phyloP scores from a whole-genome alignment of 2,888 invertebrate genomes.

The Melinopterus prodromus region DNA sequence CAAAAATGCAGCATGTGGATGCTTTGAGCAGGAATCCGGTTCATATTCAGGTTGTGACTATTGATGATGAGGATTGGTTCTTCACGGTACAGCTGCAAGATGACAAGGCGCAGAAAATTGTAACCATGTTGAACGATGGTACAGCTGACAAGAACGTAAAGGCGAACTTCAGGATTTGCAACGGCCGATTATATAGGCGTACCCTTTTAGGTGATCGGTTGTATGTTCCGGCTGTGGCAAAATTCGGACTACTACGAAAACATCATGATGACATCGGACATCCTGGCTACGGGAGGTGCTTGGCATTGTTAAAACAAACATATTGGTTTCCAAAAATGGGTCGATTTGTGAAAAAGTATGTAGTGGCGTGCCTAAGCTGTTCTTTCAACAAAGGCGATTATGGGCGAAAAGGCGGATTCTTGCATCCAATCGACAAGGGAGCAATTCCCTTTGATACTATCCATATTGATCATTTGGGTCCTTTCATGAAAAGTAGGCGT shows the following conservation, averaged over 20 bases:
- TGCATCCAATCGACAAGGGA: constrained; percentile 42
- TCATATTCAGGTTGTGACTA: constrained; percentile 7
- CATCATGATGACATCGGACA: constrained; percentile 51
- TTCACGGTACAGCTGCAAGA: constrained; percentile 42
- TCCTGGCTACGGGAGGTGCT: constrained; percentile 41
- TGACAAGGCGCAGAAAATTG: constrained; percentile 34
- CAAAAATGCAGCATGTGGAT: constrained; percentile 45
- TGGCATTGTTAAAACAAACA: constrained; percentile 43
- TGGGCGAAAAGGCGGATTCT: constrained; percentile 44
- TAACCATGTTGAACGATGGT: constrained; percentile 28
- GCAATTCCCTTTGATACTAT: constrained; percentile 40
- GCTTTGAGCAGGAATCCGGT: constrained; percentile 37
- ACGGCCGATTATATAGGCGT: constrained; percentile 35
- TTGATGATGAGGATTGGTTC: constrained; percentile 43
- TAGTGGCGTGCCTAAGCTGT: constrained; percentile 46
- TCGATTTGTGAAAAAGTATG: constrained; percentile 47
- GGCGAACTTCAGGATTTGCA: constrained; percentile 28
- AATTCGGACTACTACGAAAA: constrained; percentile 48
- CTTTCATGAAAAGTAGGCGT: constrained; percentile 37
- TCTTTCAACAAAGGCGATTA: constrained; percentile 26
- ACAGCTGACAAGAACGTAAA: constrained; percentile 33
- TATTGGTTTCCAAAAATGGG: constrained; percentile 51
- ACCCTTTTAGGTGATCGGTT: constrained; percentile 18
- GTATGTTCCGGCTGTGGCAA: constrained; percentile 43
- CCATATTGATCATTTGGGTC: constrained; percentile 44